These are phyloP conservation scores for Morpho helenor DNA, from an alignment of 2,888 invertebrate species.

Conservation along the genomic window DNA sequence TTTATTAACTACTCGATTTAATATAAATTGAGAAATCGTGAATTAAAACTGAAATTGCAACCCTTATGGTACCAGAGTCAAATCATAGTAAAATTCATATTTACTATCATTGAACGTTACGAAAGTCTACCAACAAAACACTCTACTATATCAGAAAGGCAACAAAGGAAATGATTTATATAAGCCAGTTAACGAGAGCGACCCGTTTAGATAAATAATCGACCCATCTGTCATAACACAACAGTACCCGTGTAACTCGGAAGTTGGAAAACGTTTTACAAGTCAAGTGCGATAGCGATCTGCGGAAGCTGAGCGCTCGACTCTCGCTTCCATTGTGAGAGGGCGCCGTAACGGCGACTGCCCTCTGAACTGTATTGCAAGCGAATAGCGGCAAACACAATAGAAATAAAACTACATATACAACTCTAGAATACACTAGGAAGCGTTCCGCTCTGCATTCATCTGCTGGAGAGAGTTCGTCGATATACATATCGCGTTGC, in stretches of 20 bases:
- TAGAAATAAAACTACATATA: conserved; percentile 44
- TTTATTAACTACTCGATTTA: too few species aligned
- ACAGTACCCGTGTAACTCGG: conserved; percentile 38
- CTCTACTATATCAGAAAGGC: too few species aligned
- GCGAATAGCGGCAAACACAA: conserved; percentile 41
- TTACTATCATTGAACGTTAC: too few species aligned
- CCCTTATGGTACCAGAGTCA: too few species aligned
- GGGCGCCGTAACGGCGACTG: conserved; percentile 53
- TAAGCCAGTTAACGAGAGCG: too few species aligned
- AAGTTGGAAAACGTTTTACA: conserved; percentile 47
- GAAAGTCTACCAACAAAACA: too few species aligned
- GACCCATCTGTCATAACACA: background rate
- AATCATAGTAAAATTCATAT: too few species aligned
- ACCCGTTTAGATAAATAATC: background rate
- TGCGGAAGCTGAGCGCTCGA: conserved; percentile 52
- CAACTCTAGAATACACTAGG: conserved; percentile 54
- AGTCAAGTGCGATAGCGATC: conserved; percentile 58
- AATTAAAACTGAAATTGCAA: too few species aligned
- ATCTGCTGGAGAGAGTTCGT: conserved; percentile 66
- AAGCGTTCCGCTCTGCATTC: conserved; percentile 74
- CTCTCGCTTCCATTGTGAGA: conserved; percentile 70
- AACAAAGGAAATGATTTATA: too few species aligned
- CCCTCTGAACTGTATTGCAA: conserved; percentile 62
- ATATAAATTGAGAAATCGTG: too few species aligned
- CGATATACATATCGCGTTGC: conserved; percentile 56